phyloP scores from a whole-genome alignment of 2,888 invertebrate genomes.

The Steromphala cineraria region DNA sequence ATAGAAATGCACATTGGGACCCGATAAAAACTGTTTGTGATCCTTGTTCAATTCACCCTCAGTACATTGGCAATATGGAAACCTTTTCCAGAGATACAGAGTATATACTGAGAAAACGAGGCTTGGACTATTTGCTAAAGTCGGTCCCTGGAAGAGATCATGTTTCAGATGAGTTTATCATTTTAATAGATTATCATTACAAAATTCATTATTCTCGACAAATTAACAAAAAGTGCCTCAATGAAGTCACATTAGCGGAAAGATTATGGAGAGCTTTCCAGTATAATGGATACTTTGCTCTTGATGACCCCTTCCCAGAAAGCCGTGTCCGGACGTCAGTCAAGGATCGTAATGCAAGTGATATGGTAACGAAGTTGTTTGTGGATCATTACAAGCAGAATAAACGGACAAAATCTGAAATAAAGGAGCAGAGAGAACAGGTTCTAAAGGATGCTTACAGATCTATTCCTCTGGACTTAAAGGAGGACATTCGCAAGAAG shows the following conservation, averaged over 20 bases:
- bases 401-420: not conserved
- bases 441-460: not conserved
- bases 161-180: not conserved
- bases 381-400: not conserved
- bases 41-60: constrained; percentile 26
- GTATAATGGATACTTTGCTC: constrained; percentile 1
- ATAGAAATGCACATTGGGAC: constrained; percentile 22
- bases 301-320: not conserved
- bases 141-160: not conserved
- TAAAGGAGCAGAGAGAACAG: not conserved
- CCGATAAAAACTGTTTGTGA: constrained; percentile 28
- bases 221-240: not conserved
- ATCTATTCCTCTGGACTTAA: not conserved
- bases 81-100: constrained; percentile 30
- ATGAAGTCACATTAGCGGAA: not conserved
- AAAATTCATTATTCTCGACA: not conserved
- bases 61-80: constrained; percentile 36
- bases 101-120: constrained; percentile 22
- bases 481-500: not conserved
- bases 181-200: not conserved
- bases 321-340: not conserved
- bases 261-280: constrained; percentile 7
- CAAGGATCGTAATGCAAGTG: not conserved
- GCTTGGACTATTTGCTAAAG: not conserved
- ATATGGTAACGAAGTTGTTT: not conserved